Conservation (phyloP, 2,888 invertebrate genomes). For the Cantharis nigra region DNA sequence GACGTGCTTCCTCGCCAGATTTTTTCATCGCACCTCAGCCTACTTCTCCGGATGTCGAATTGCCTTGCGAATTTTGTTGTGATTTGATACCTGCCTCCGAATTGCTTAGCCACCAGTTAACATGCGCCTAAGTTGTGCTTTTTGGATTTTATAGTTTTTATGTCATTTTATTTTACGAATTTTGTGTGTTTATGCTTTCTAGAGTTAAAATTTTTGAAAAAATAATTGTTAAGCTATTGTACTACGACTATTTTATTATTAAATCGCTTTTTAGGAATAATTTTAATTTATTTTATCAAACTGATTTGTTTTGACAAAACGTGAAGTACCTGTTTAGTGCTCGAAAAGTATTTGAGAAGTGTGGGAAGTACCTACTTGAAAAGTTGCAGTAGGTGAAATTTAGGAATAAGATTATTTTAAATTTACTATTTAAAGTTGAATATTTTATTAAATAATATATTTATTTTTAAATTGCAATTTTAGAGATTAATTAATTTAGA, state of each 20-base stretch:
- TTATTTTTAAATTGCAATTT: too few relatives aligned
- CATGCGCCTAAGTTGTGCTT: slow-evolving; percentile 44
- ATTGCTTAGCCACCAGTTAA: slow-evolving; percentile 61
- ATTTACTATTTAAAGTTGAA: too few relatives aligned
- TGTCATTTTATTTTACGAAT: not conserved
- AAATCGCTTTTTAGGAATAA: not conserved
- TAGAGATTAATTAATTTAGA: too few relatives aligned
- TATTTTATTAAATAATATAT: too few relatives aligned
- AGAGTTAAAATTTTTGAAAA: not conserved
- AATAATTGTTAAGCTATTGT: not conserved
- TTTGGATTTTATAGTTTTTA: not conserved
- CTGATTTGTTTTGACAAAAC: too few relatives aligned
- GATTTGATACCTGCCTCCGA: slow-evolving; percentile 58
- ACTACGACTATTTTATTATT: not conserved
- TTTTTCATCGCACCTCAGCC: slow-evolving; percentile 41
- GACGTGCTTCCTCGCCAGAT: slow-evolving; percentile 38
- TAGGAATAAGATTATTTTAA: too few relatives aligned
- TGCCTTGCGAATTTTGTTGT: slow-evolving; percentile 67
- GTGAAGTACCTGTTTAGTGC: too few relatives aligned
- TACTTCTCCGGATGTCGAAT: slow-evolving; percentile 51
- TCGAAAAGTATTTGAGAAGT: too few relatives aligned
- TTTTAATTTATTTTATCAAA: not conserved
- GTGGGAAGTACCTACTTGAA: too few relatives aligned
- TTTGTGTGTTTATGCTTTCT: not conserved
- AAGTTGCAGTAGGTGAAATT: too few relatives aligned